phyloP scores from a whole-genome alignment of 2,888 invertebrate genomes.

The Andricus quercusramuli region DNA sequence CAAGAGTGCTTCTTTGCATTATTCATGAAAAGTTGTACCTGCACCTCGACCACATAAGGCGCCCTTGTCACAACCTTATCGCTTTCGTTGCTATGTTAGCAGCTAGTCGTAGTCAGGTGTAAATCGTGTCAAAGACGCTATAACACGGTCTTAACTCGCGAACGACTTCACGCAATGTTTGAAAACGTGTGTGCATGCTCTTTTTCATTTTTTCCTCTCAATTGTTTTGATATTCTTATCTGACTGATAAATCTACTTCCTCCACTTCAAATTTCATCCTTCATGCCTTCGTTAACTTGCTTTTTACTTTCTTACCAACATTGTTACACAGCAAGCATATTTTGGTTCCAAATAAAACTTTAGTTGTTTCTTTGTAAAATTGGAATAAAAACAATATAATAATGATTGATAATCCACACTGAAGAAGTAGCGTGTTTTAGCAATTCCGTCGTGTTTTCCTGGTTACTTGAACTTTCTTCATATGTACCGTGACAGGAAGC shows the following conservation, averaged over 20 bases:
- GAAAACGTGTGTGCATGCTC: neutral
- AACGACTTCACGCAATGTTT: neutral
- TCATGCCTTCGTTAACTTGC: neutral
- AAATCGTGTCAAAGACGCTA: slow-evolving; percentile 25
- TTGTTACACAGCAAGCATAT: neutral
- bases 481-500: neutral
- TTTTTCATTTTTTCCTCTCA: neutral
- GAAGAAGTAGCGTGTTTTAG: neutral
- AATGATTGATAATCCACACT: neutral
- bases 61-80: slow-evolving; percentile 67
- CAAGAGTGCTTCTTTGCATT: slow-evolving; percentile 61
- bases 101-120: slow-evolving; percentile 57
- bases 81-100: slow-evolving; percentile 55
- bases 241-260: neutral
- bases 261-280: neutral
- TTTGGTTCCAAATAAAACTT: no score
- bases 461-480: neutral
- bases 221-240: neutral
- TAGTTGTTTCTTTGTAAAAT: no score
- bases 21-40: slow-evolving; percentile 65
- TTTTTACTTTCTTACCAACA: neutral
- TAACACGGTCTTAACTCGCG: neutral
- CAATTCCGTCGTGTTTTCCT: neutral
- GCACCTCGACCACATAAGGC: slow-evolving; percentile 64
- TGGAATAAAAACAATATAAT: neutral